These are phyloP conservation scores for Harpagifer antarcticus DNA, from an alignment of 2,797 vertebrate genomes.

Conservation along the genomic window DNA sequence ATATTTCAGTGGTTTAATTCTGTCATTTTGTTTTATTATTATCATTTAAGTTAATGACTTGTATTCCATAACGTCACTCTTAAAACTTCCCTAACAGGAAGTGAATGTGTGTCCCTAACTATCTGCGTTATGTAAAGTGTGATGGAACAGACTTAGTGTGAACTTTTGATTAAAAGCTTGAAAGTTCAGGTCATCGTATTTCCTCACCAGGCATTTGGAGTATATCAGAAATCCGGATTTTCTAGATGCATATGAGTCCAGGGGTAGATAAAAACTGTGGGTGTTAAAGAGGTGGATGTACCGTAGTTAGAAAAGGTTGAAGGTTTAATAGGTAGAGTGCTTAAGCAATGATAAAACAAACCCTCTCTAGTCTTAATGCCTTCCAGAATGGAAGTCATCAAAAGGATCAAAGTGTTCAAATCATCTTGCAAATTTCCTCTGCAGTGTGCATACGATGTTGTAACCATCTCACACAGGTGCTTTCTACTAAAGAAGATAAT, in stretches of 20 bases:
- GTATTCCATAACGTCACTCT: conserved; percentile 33
- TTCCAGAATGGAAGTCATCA: conserved; percentile 42
- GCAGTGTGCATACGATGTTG: neutral
- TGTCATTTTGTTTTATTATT: conserved; percentile 34
- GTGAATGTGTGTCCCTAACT: conserved; percentile 25
- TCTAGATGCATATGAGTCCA: conserved; percentile 32
- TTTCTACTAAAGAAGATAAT: neutral
- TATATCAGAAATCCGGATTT: conserved; percentile 62
- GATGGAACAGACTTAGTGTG: conserved; percentile 26
- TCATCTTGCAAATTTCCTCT: conserved; percentile 32
- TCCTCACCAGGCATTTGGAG: conserved; percentile 13
- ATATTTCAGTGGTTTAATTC: conserved; percentile 30
- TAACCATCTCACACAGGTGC: neutral
- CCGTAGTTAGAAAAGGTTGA: conserved; percentile 44
- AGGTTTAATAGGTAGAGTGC: conserved; percentile 66
- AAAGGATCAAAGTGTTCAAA: conserved; percentile 47
- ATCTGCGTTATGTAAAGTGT: conserved; percentile 25
- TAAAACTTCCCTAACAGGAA: conserved; percentile 23
- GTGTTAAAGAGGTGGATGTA: conserved; percentile 55
- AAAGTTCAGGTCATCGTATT: conserved; percentile 50
- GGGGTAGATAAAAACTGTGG: conserved; percentile 50
- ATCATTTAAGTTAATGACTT: conserved; percentile 45
- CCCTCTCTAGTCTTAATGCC: conserved; percentile 44
- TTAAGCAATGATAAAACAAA: conserved; percentile 75
- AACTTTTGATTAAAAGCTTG: conserved; percentile 57